These are phyloP conservation scores for Pristionchus exspectatus DNA, from an alignment of 2,888 invertebrate species.

Conservation along the genomic window DNA sequence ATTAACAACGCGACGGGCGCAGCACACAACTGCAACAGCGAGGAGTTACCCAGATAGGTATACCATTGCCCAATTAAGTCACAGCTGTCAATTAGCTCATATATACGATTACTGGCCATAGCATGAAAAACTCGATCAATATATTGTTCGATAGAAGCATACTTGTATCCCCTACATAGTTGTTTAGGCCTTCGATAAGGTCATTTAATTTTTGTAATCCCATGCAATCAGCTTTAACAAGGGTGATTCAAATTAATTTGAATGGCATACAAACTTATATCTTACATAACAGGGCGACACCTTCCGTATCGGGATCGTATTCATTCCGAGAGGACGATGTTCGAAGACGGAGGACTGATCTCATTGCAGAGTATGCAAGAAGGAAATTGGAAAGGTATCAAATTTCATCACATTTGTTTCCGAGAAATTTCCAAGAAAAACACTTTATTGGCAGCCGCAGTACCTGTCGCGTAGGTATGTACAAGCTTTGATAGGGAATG, in stretches of 20 bases:
- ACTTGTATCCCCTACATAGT: no score
- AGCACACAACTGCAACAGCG: neutral
- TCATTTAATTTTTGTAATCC: no score
- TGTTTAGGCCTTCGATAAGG: no score
- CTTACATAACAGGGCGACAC: neutral
- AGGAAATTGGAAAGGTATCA: slow-evolving; percentile 50
- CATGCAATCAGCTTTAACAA: no score
- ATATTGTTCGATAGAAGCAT: no score
- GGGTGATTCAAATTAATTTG: no score
- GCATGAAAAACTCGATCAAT: no score
- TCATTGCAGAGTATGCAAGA: slow-evolving; percentile 52
- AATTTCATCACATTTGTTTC: no score
- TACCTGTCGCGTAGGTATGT: neutral
- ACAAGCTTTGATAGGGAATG: slow-evolving; percentile 13
- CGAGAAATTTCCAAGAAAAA: neutral
- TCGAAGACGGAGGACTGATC: slow-evolving; percentile 16
- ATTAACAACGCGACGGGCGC: neutral
- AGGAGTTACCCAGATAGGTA: slow-evolving; percentile 43
- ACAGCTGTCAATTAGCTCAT: no score
- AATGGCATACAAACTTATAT: neutral
- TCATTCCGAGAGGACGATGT: slow-evolving; percentile 40
- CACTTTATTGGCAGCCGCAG: neutral
- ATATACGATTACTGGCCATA: no score
- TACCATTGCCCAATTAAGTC: neutral
- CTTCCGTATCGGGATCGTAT: neutral